Percentiles rank a stretch among this genome's conserved stretches.
Evolutionary conservation across 2,797 vertebrate genomes (phyloP).

Genomic region (Danio choprae): DNA sequence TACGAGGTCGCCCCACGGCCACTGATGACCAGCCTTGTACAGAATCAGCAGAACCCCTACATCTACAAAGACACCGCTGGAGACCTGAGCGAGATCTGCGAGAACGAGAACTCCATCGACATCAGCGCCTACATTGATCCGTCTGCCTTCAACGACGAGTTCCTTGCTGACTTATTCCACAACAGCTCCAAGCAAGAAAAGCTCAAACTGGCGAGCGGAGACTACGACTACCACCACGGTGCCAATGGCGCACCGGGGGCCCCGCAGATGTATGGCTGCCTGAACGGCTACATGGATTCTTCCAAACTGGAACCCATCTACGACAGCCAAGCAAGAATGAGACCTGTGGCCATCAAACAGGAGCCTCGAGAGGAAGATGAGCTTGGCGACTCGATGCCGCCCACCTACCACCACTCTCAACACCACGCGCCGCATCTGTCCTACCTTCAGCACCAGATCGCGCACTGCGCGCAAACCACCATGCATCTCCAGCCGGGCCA

Average conservation of each 20-base stretch:
- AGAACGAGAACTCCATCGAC: conserved; percentile 97
- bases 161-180: conserved; percentile 96
- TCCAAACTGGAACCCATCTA: conserved; percentile 88
- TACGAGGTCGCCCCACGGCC: conserved; percentile 94
- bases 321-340: conserved; percentile 82
- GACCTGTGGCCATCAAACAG: conserved; percentile 93
- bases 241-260: conserved; percentile 62
- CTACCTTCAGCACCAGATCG: conserved; percentile 95
- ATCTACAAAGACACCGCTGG: conserved; percentile 85
- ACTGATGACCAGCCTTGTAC: conserved; percentile 82
- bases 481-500: conserved; percentile 96
- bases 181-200: conserved; percentile 89
- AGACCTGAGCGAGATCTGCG: conserved; percentile 89
- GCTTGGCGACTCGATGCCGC: conserved; percentile 77
- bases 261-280: conserved; percentile 78
- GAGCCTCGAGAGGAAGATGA: conserved; percentile 92
- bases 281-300: conserved; percentile 84
- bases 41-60: conserved; percentile 77
- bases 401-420: conserved; percentile 78
- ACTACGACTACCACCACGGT: conserved; percentile 81
- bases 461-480: conserved; percentile 95
- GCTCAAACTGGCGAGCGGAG: conserved; percentile 78
- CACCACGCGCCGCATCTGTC: conserved; percentile 82
- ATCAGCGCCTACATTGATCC: conserved; percentile 98
- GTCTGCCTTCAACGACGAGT: conserved; percentile 97